Conservation (phyloP, 2,113 vertebrate species). For the Platichthys stellatus region DNA sequence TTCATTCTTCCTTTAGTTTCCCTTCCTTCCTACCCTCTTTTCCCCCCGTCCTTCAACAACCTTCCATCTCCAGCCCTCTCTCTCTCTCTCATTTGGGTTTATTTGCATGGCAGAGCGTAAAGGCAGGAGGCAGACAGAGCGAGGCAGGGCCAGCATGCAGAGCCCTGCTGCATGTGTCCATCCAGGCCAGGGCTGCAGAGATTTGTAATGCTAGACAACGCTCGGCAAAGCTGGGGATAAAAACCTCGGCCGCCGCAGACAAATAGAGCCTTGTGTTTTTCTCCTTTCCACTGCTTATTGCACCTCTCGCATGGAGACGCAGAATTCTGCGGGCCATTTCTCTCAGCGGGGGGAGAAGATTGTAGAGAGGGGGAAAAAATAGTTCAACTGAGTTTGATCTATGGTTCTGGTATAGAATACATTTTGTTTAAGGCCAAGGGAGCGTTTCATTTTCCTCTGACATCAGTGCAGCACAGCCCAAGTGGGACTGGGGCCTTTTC, state of each 20-base stretch:
- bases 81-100: conserved; percentile 53
- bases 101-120: conserved; percentile 71
- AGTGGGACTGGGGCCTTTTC: conserved; percentile 39
- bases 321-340: conserved; percentile 41
- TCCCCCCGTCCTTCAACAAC: conserved; percentile 16
- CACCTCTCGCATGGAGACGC: conserved; percentile 48
- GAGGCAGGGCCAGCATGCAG: conserved; percentile 56
- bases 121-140: conserved; percentile 63
- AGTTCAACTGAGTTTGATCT: conserved; percentile 33
- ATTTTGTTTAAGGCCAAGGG: conserved; percentile 30
- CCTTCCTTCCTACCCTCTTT: conserved; percentile 17
- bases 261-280: conserved; percentile 77
- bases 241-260: conserved; percentile 64
- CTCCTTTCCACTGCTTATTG: conserved; percentile 10
- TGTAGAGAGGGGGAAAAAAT: conserved; percentile 22
- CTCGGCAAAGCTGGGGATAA: conserved; percentile 71
- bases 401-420: conserved; percentile 20
- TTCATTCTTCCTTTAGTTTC: conserved; percentile 33
- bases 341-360: conserved; percentile 36
- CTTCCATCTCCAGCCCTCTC: conserved; percentile 41
- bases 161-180: conserved; percentile 67
- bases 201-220: conserved; percentile 82
- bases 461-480: conserved; percentile 27
- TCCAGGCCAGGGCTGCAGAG: conserved; percentile 65
- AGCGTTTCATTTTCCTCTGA: conserved; percentile 12